These are phyloP conservation scores for Mesorhabditis sp. DNA, from an alignment of 2,888 invertebrate genomes.

Conservation along the genomic window DNA sequence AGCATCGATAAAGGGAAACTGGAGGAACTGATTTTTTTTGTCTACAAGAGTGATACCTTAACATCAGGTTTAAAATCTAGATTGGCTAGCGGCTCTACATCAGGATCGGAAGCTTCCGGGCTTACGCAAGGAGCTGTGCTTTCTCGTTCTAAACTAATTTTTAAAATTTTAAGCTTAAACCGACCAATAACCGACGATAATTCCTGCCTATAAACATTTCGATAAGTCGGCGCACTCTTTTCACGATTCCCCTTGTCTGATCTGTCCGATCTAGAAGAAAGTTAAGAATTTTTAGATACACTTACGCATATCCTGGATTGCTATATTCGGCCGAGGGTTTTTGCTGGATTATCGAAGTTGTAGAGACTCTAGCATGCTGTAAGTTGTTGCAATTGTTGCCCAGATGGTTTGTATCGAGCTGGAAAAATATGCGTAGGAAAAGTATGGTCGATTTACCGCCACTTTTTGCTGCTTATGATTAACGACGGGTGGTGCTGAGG, in stretches of 20 bases:
- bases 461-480: background rate
- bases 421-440: background rate
- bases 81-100: conserved; percentile 17
- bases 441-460: background rate
- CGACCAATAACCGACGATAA: conserved; percentile 34
- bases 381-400: conserved; percentile 1
- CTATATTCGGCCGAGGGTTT: background rate
- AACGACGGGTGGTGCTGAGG: background rate
- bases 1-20: conserved; percentile 55
- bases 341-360: background rate
- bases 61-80: conserved; percentile 22
- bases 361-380: background rate
- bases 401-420: conserved; percentile 4
- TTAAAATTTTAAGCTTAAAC: background rate
- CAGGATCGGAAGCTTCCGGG: conserved; percentile 29
- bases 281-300: background rate
- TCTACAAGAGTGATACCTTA: conserved; percentile 15
- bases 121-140: conserved; percentile 42
- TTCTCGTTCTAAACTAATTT: conserved; percentile 34
- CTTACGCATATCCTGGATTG: background rate
- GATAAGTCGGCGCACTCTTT: conserved; percentile 2
- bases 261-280: no score
- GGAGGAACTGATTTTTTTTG: conserved; percentile 12
- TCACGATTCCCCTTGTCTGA: background rate
- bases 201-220: conserved; percentile 26